Evolutionary conservation across 2,797 vertebrate genomes (phyloP).

Genomic region (Lemur catta): DNA sequence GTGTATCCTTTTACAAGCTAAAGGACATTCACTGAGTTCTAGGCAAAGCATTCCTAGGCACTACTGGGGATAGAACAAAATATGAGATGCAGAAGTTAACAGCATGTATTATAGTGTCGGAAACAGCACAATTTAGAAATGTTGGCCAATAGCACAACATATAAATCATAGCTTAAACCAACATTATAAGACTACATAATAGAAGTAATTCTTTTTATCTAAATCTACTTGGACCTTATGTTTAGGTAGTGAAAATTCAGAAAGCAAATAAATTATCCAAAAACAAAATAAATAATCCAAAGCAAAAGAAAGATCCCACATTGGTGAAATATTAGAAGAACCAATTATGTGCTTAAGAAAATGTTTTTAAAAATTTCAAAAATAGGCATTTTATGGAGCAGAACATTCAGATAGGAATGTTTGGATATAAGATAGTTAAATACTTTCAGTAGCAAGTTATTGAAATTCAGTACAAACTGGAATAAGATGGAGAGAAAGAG

Average conservation of each 20-base stretch:
- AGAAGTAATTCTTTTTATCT: background rate
- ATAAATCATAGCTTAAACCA: background rate
- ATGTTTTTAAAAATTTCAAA: background rate
- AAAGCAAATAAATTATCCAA: background rate
- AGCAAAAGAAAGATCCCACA: background rate
- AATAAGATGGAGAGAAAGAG: background rate
- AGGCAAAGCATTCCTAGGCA: background rate
- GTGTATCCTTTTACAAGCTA: background rate
- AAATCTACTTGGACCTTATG: background rate
- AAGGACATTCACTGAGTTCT: background rate
- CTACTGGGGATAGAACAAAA: background rate
- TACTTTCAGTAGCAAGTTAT: background rate
- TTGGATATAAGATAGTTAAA: background rate
- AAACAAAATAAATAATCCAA: background rate
- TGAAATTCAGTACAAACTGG: background rate
- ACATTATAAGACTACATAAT: background rate
- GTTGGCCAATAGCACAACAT: background rate
- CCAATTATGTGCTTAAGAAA: background rate
- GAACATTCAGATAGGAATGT: background rate
- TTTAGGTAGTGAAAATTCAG: background rate
- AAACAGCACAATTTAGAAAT: background rate
- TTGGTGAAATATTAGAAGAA: background rate
- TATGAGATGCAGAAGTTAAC: background rate
- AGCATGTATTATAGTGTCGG: background rate
- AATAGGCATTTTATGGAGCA: background rate